A percentile compares a stretch with the other conserved stretches of the same genome.
phyloP scores from a whole-genome alignment of 2,888 invertebrate genomes.

The Tortrix viridana region DNA sequence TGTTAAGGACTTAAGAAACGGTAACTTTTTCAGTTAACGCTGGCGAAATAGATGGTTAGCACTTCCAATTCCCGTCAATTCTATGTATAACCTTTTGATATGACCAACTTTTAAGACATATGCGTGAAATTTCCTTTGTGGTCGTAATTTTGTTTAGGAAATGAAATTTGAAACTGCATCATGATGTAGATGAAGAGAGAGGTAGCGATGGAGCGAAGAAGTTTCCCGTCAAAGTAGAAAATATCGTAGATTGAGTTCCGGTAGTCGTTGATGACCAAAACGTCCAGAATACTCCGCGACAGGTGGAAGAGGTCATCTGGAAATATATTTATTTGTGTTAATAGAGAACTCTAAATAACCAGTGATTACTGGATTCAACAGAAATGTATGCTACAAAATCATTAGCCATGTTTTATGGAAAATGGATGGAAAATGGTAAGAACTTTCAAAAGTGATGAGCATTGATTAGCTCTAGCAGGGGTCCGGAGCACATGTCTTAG shows the following conservation, averaged over 20 bases:
- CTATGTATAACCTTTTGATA: background rate
- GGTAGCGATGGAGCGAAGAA: conserved; percentile 52
- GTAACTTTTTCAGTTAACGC: too few species aligned
- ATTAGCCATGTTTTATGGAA: too few species aligned
- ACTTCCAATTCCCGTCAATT: too few species aligned
- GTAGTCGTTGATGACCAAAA: conserved; percentile 51
- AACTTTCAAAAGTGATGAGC: too few species aligned
- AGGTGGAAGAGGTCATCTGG: conserved; percentile 54
- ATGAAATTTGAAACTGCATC: conserved; percentile 60
- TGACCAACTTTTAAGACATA: background rate
- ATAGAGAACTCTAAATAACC: too few species aligned
- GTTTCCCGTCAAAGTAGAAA: conserved; percentile 51
- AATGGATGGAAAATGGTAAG: too few species aligned
- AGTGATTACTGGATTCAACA: too few species aligned
- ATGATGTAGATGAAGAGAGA: conserved; percentile 64
- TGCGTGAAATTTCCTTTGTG: background rate
- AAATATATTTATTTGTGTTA: conserved; percentile 41
- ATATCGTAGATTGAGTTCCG: conserved; percentile 52
- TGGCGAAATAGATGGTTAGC: too few species aligned
- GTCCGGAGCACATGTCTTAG: too few species aligned
- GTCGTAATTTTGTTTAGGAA: conserved; percentile 45
- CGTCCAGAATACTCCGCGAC: conserved; percentile 50
- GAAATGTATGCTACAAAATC: too few species aligned
- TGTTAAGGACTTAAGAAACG: too few species aligned
- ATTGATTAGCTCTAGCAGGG: too few species aligned